Percentiles rank a stretch among this genome's conserved stretches.
Evolutionary conservation across 92 coral and sea anemone species (phyloP).

Genomic region (Porites evermanni): DNA sequence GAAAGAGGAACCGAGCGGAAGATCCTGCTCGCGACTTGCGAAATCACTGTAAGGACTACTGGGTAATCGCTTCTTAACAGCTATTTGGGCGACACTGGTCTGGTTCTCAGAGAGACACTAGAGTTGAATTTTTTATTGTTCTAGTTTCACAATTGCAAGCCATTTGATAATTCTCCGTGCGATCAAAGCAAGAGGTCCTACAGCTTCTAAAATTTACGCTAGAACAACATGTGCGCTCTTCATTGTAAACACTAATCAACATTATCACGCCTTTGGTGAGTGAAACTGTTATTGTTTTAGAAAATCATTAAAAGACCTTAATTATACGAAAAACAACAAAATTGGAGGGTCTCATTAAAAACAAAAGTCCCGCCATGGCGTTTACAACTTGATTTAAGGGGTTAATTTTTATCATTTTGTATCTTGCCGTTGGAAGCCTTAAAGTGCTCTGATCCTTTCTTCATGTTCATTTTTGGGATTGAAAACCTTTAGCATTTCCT

Average conservation of each 20-base stretch:
- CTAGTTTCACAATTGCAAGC: slow-evolving; percentile 20
- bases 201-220: not conserved
- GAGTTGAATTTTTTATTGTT: not conserved
- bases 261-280: slow-evolving; percentile 13
- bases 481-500: no score
- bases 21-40: not conserved
- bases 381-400: no score
- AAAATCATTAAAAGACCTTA: not conserved
- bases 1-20: slow-evolving; percentile 3
- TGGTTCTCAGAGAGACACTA: slow-evolving; percentile 20
- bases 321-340: not conserved
- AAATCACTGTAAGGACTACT: slow-evolving; percentile 1
- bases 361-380: no score
- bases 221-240: not conserved
- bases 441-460: no score
- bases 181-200: not conserved
- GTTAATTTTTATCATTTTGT: no score
- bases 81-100: not conserved
- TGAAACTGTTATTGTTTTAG: not conserved
- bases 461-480: no score
- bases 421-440: no score
- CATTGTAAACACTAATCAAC: not conserved
- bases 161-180: slow-evolving; percentile 6
- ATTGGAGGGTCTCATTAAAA: not conserved
- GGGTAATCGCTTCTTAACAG: not conserved